Evolutionary conservation across 2,888 invertebrate species (phyloP).

Genomic region (Sinopyrophorus schimmeli): DNA sequence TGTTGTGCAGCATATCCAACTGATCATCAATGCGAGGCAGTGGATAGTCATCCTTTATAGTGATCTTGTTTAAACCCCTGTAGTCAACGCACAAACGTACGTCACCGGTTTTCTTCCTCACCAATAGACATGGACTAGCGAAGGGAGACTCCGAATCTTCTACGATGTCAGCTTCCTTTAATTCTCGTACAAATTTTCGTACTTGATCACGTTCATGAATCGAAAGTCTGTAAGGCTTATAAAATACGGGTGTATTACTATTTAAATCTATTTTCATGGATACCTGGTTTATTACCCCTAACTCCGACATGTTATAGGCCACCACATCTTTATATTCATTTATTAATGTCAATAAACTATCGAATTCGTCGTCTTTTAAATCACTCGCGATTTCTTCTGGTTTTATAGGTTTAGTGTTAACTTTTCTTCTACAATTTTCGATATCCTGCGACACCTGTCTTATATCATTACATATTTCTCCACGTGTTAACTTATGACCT

Average conservation of each 20-base stretch:
- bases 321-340: conserved; percentile 24
- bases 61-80: conserved; percentile 41
- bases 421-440: background rate
- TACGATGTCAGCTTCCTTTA: conserved; percentile 29
- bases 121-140: conserved; percentile 37
- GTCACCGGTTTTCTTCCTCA: conserved; percentile 39
- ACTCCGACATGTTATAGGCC: conserved; percentile 25
- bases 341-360: conserved; percentile 1
- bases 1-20: conserved; percentile 34
- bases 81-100: conserved; percentile 39
- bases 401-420: conserved; percentile 8
- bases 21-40: conserved; percentile 44
- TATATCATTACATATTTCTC: conserved; percentile 11
- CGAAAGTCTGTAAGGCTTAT: conserved; percentile 40
- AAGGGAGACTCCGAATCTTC: conserved; percentile 35
- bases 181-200: conserved; percentile 29
- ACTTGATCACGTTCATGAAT: conserved; percentile 33
- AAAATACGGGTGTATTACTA: conserved; percentile 34
- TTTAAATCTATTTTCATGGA: conserved; percentile 38
- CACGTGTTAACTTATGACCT: conserved; percentile 9
- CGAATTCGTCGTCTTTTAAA: conserved; percentile 2
- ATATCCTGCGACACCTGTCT: background rate
- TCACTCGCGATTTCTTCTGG: conserved; percentile 6
- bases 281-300: conserved; percentile 24
- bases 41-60: conserved; percentile 42